phyloP scores from a whole-genome alignment of 2,888 invertebrate genomes.

The Allacma fusca region DNA sequence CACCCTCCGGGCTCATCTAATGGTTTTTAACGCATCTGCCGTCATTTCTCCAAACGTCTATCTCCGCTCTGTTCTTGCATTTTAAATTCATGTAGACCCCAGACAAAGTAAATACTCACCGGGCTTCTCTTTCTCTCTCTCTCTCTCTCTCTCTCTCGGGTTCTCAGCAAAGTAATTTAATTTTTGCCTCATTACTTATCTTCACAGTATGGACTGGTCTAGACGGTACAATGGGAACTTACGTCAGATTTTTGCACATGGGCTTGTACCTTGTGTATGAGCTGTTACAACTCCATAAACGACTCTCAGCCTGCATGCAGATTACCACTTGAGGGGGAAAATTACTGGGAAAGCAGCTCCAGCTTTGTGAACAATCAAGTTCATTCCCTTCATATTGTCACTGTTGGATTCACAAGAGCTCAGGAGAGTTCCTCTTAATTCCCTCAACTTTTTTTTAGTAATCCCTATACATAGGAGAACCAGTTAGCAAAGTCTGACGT shows the following conservation, averaged over 20 bases:
- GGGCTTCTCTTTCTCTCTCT: slow-evolving; percentile 10
- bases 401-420: not conserved
- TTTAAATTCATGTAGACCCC: not conserved
- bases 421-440: not conserved
- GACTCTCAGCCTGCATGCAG: not conserved
- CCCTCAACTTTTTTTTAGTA: not conserved
- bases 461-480: no score
- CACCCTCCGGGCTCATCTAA: slow-evolving; percentile 36
- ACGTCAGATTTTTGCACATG: not conserved
- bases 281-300: not conserved
- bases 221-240: not conserved
- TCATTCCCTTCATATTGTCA: not conserved
- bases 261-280: not conserved
- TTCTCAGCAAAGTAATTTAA: not conserved
- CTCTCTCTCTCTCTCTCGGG: not conserved
- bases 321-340: not conserved
- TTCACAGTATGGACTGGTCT: not conserved
- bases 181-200: not conserved
- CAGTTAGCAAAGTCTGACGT: no score
- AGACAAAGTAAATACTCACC: not conserved
- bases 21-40: slow-evolving; percentile 15
- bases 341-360: not conserved
- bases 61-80: not conserved
- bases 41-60: slow-evolving; percentile 23
- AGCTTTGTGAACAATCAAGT: not conserved